Evolutionary conservation across 1,140 invertebrate genomes (phyloP).

Genomic region (Ditylenchus dipsaci): DNA sequence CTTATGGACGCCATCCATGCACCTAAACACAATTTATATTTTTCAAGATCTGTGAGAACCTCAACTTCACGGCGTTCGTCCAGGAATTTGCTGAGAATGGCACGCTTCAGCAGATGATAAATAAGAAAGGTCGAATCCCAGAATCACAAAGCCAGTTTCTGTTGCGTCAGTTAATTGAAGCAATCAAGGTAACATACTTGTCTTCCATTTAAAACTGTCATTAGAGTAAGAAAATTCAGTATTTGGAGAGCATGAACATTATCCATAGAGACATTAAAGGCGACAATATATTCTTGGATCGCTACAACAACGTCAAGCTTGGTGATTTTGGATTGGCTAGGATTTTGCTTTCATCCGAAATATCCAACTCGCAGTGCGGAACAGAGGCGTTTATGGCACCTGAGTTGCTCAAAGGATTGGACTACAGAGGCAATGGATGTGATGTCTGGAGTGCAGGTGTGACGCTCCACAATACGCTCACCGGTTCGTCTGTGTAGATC

Average conservation of each 20-base stretch:
- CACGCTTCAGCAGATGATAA: conserved; percentile 46
- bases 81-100: conserved; percentile 38
- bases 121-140: conserved; percentile 49
- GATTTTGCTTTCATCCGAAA: conserved; percentile 47
- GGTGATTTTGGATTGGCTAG: conserved; percentile 71
- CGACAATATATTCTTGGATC: conserved; percentile 68
- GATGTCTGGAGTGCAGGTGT: conserved; percentile 69
- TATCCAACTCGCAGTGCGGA: conserved; percentile 56
- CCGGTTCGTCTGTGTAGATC: too few relatives aligned
- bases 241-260: conserved; percentile 66
- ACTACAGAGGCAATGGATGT: conserved; percentile 66
- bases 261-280: conserved; percentile 71
- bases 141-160: conserved; percentile 35
- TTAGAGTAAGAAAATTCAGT: conserved; percentile 52
- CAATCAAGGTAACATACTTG: neutral
- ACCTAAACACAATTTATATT: neutral
- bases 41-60: neutral
- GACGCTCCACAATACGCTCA: conserved; percentile 67
- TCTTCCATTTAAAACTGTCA: neutral
- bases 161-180: conserved; percentile 49
- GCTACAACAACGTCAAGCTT: conserved; percentile 64
- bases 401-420: conserved; percentile 64
- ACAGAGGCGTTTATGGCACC: conserved; percentile 67
- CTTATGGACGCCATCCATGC: too few relatives aligned
- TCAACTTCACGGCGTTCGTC: conserved; percentile 32